phyloP scores from a whole-genome alignment of 2,888 invertebrate genomes.

The Acanthosepion lycidas region DNA sequence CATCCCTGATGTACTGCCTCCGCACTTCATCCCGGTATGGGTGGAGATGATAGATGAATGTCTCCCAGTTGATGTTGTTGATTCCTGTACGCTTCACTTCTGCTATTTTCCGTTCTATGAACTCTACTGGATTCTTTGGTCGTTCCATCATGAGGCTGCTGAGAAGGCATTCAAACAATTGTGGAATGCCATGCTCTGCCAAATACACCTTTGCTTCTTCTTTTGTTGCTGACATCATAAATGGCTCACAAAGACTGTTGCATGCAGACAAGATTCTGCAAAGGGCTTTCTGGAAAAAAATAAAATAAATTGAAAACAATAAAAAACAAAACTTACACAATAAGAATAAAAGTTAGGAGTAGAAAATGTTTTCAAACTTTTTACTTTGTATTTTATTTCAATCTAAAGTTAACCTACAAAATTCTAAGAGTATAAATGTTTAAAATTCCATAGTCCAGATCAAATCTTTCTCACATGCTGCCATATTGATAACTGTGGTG shows the following conservation, averaged over 20 bases:
- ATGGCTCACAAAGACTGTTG: neutral
- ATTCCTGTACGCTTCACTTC: constrained; percentile 68
- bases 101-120: constrained; percentile 69
- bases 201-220: constrained; percentile 69
- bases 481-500: neutral
- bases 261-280: neutral
- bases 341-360: too few relatives aligned
- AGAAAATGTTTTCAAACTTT: too few relatives aligned
- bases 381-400: too few relatives aligned
- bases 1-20: constrained; percentile 63
- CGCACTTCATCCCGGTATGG: constrained; percentile 68
- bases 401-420: too few relatives aligned
- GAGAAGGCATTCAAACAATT: constrained; percentile 72
- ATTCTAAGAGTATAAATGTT: neutral
- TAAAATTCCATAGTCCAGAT: neutral
- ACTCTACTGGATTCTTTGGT: constrained; percentile 70
- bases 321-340: too few relatives aligned
- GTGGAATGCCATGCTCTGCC: constrained; percentile 67
- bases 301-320: neutral
- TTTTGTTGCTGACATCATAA: constrained; percentile 52
- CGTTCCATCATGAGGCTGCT: constrained; percentile 71
- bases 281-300: neutral
- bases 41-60: constrained; percentile 70
- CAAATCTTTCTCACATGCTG: neutral
- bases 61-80: constrained; percentile 73